Percentiles rank a stretch among this genome's conserved stretches.
Conservation (phyloP, 2,888 invertebrate genomes). For the Branchipolynoe longqiensis region DNA sequence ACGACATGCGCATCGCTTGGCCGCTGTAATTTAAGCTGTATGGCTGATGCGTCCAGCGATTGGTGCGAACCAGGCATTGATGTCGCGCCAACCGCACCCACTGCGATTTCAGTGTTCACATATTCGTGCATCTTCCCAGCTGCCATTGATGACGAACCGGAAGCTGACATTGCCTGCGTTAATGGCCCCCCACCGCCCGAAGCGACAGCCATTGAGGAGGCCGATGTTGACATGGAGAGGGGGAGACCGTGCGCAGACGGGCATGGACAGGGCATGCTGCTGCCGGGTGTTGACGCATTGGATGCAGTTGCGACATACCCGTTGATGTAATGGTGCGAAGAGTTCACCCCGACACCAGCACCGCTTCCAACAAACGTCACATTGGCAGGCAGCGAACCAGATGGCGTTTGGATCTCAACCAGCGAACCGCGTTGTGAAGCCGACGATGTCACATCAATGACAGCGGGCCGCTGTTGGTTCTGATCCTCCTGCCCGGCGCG, state of each 20-base stretch:
- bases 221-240: not conserved
- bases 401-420: slow-evolving; percentile 21
- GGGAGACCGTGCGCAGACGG: slow-evolving; percentile 16
- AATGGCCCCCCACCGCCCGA: not conserved
- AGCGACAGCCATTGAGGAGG: not conserved
- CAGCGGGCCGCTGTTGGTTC: not conserved
- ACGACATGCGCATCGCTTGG: slow-evolving; percentile 34
- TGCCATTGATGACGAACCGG: not conserved
- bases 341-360: not conserved
- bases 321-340: slow-evolving; percentile 52
- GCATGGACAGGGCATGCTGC: slow-evolving; percentile 18
- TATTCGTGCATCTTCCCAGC: slow-evolving; percentile 41
- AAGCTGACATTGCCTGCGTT: not conserved
- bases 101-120: slow-evolving; percentile 52
- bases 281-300: not conserved
- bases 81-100: slow-evolving; percentile 3
- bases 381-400: slow-evolving; percentile 8
- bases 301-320: not conserved
- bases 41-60: not conserved
- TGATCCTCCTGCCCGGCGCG: slow-evolving; percentile 63
- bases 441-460: not conserved
- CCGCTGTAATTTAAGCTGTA: slow-evolving; percentile 7
- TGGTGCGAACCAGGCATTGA: not conserved
- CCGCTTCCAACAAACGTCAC: not conserved
- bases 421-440: slow-evolving; percentile 40